Evolutionary conservation across 2,888 invertebrate genomes (phyloP).

Genomic region (Pandemis cinnamomeana): DNA sequence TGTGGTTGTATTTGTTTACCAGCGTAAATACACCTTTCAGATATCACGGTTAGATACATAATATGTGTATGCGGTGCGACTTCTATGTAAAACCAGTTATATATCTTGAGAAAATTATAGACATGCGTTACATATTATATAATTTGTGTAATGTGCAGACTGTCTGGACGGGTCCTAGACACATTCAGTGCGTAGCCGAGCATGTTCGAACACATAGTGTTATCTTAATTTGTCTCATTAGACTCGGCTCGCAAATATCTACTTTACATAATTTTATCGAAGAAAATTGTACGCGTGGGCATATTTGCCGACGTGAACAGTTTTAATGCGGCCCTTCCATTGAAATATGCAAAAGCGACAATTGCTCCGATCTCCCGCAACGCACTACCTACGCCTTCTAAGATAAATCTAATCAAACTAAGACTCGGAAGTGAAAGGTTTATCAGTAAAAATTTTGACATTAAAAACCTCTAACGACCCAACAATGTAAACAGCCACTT

Average conservation of each 20-base stretch:
- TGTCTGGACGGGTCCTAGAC: constrained; percentile 67
- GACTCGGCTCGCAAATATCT: constrained; percentile 70
- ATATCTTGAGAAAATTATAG: constrained; percentile 40
- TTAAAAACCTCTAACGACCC: constrained; percentile 62
- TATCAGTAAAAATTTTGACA: constrained; percentile 55
- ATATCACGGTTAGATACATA: constrained; percentile 18
- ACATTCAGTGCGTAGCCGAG: constrained; percentile 68
- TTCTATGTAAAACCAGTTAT: constrained; percentile 34
- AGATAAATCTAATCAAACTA: constrained; percentile 40
- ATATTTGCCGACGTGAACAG: constrained; percentile 63
- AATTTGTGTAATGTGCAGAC: constrained; percentile 42
- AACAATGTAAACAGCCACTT: constrained; percentile 66
- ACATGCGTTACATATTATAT: constrained; percentile 39
- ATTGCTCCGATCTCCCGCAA: constrained; percentile 48
- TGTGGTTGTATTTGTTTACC: not conserved
- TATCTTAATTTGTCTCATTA: constrained; percentile 80
- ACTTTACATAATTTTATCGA: constrained; percentile 79
- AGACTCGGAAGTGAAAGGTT: constrained; percentile 42
- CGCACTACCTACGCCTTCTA: constrained; percentile 37
- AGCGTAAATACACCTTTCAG: constrained; percentile 26
- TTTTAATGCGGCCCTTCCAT: constrained; percentile 71
- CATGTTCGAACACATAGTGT: constrained; percentile 65
- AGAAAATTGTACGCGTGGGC: constrained; percentile 78
- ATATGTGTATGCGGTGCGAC: constrained; percentile 29
- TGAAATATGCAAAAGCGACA: constrained; percentile 69